Percentiles rank a stretch among this genome's conserved stretches.
Evolutionary conservation across 2,797 vertebrate genomes (phyloP).

Genomic region (Otus scops): DNA sequence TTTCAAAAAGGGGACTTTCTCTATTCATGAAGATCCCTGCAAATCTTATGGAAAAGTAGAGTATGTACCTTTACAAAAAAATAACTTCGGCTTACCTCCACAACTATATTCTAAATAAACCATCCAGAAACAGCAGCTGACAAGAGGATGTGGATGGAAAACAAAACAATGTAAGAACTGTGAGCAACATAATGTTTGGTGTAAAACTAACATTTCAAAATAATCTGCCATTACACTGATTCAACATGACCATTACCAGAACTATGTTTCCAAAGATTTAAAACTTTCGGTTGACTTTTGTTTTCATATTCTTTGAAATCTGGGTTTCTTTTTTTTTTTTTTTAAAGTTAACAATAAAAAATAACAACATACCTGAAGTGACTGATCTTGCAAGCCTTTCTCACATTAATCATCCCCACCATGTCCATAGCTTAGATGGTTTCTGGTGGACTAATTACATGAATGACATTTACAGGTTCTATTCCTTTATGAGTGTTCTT

Average conservation of each 20-base stretch:
- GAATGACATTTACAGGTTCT: background rate
- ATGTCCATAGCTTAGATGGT: background rate
- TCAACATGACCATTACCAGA: background rate
- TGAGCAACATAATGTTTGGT: conserved; percentile 17
- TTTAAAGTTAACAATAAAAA: background rate
- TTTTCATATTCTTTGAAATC: background rate
- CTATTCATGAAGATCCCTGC: background rate
- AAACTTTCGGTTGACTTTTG: background rate
- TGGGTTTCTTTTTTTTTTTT: background rate
- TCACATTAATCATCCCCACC: background rate
- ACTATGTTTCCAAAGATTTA: background rate
- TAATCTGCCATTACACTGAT: background rate
- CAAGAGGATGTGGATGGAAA: background rate
- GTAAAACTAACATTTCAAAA: background rate
- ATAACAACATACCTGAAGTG: background rate
- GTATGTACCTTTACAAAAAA: background rate
- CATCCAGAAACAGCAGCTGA: background rate
- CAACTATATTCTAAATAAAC: background rate
- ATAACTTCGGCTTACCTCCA: background rate
- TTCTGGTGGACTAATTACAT: background rate
- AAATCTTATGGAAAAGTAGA: background rate
- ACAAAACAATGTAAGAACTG: conserved; percentile 24
- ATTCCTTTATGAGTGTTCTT: background rate
- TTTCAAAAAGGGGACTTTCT: background rate
- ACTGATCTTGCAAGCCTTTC: background rate